Conservation (phyloP, 1,140 invertebrate species). For the Paramacrobiotus metropolitanus region DNA sequence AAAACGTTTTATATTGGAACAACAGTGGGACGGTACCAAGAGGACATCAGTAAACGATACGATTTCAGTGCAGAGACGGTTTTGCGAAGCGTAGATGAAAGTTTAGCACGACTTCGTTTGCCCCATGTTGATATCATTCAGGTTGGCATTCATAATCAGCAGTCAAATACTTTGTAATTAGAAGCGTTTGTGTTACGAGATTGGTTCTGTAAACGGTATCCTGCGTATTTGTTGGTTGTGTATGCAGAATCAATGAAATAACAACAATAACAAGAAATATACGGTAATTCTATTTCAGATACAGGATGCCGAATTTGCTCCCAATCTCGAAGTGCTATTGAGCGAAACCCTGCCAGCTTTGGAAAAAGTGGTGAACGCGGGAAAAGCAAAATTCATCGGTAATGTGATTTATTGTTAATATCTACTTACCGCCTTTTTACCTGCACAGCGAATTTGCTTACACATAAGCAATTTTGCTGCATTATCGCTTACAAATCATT, state of each 20-base stretch:
- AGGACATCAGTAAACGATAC: slow-evolving; percentile 47
- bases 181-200: too few species aligned
- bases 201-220: too few species aligned
- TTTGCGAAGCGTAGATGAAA: slow-evolving; percentile 43
- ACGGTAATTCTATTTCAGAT: slow-evolving; percentile 31
- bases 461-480: too few species aligned
- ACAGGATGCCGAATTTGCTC: slow-evolving; percentile 70
- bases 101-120: slow-evolving; percentile 44
- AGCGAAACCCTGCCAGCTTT: slow-evolving; percentile 63
- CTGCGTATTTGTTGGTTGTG: too few species aligned
- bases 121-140: slow-evolving; percentile 71
- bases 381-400: slow-evolving; percentile 58
- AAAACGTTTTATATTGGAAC: slow-evolving; percentile 65
- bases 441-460: too few species aligned
- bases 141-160: slow-evolving; percentile 26
- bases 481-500: too few species aligned
- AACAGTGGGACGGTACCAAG: slow-evolving; percentile 62
- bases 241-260: too few species aligned
- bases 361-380: slow-evolving; percentile 40
- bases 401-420: too few species aligned
- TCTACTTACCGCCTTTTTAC: too few species aligned
- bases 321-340: slow-evolving; percentile 44
- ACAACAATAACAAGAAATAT: too few species aligned
- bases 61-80: slow-evolving; percentile 57
- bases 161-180: too few species aligned